These are phyloP conservation scores for Seriola aureovittata DNA, from an alignment of 2,113 vertebrate genomes.

Conservation along the genomic window DNA sequence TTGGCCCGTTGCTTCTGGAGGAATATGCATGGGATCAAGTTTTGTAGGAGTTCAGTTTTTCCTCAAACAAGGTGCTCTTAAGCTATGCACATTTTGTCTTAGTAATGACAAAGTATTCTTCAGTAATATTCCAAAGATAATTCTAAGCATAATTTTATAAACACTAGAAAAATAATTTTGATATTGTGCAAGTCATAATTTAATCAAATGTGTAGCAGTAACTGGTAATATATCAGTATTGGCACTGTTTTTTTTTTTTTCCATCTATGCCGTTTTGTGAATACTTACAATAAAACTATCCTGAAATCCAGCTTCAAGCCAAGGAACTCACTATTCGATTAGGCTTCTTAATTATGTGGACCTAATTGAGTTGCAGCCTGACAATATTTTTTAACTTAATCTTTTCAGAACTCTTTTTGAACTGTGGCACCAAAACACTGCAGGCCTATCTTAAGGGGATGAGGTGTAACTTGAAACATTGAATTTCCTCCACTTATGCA, in stretches of 20 bases:
- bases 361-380: slow-evolving; percentile 48
- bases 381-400: slow-evolving; percentile 34
- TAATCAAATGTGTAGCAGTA: background rate
- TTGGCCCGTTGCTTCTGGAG: background rate
- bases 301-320: background rate
- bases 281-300: background rate
- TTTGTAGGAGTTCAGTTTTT: background rate
- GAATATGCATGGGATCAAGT: no score
- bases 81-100: background rate
- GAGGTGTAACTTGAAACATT: slow-evolving; percentile 10
- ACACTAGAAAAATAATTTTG: background rate
- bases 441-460: background rate
- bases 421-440: background rate
- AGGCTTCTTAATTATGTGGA: slow-evolving; percentile 10
- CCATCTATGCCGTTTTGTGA: background rate
- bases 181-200: background rate
- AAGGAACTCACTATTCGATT: slow-evolving; percentile 36
- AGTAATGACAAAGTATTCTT: background rate
- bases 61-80: background rate
- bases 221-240: background rate
- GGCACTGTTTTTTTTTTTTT: background rate
- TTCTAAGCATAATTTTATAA: background rate
- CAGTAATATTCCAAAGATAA: background rate
- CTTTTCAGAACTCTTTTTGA: slow-evolving; percentile 32
- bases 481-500: background rate